phyloP scores from a whole-genome alignment of 2,797 vertebrate species.

The Anguilla megastoma region DNA sequence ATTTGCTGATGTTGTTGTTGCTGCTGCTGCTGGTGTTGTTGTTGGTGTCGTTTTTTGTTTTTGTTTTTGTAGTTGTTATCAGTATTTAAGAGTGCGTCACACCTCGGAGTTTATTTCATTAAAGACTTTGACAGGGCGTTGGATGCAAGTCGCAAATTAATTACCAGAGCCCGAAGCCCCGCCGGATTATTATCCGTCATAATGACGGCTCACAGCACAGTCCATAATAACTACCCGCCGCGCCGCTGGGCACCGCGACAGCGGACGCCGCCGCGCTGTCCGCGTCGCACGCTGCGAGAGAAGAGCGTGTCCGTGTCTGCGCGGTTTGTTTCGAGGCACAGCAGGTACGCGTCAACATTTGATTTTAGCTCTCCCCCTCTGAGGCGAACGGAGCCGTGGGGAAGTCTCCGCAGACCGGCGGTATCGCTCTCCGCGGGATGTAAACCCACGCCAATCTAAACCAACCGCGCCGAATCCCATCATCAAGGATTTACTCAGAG shows the following conservation, averaged over 20 bases:
- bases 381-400: neutral
- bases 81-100: slow-evolving; percentile 12
- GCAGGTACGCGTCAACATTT: slow-evolving; percentile 24
- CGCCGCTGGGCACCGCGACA: neutral
- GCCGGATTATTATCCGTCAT: slow-evolving; percentile 29
- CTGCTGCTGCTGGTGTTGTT: neutral
- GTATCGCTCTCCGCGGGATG: neutral
- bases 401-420: neutral
- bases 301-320: neutral
- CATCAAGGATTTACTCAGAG: neutral
- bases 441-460: neutral
- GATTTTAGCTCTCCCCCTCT: slow-evolving; percentile 14
- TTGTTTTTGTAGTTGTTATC: neutral
- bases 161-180: slow-evolving; percentile 8
- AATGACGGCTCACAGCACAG: slow-evolving; percentile 6
- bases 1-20: neutral
- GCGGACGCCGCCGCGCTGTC: neutral
- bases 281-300: neutral
- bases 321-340: neutral
- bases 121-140: slow-evolving; percentile 28
- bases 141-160: slow-evolving; percentile 31
- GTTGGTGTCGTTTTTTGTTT: neutral
- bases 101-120: slow-evolving; percentile 34
- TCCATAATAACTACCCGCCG: slow-evolving; percentile 10
- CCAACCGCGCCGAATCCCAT: neutral